Percentiles rank a stretch among this genome's conserved stretches.
phyloP scores from a whole-genome alignment of 2,888 invertebrate genomes.

The Drosophila mulleri region DNA sequence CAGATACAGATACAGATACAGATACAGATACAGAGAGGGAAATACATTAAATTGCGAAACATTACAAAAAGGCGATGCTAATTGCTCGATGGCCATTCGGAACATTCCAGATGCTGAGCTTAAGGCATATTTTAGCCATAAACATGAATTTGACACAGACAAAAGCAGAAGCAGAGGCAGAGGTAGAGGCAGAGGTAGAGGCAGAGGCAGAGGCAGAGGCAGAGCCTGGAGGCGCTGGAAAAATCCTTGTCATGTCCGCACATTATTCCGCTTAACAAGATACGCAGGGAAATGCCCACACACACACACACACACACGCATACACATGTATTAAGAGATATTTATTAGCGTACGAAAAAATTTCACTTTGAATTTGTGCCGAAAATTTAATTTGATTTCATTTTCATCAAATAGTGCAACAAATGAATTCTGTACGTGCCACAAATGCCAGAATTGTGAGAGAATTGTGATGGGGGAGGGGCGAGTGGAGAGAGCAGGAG shows the following conservation, averaged over 20 bases:
- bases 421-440: conserved; percentile 79
- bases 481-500: neutral
- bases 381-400: conserved; percentile 79
- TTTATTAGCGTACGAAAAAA: conserved; percentile 40
- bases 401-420: conserved; percentile 80
- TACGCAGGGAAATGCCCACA: conserved; percentile 1
- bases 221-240: neutral
- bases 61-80: neutral
- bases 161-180: too few relatives aligned
- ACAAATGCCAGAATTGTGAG: conserved; percentile 63
- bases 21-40: conserved; percentile 7
- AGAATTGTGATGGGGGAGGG: neutral
- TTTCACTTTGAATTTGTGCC: conserved; percentile 72
- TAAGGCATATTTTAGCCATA: neutral
- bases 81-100: neutral
- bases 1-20: too few relatives aligned
- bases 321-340: conserved; percentile 1
- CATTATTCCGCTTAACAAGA: neutral
- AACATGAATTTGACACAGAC: neutral
- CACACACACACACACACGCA: conserved; percentile 3
- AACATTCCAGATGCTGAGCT: conserved; percentile 15
- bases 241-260: conserved; percentile 7
- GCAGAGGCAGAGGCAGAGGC: neutral
- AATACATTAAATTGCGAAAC: neutral
- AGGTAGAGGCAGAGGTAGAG: neutral